phyloP scores from a whole-genome alignment of 2,888 invertebrate genomes.

The Spilarctia lutea region DNA sequence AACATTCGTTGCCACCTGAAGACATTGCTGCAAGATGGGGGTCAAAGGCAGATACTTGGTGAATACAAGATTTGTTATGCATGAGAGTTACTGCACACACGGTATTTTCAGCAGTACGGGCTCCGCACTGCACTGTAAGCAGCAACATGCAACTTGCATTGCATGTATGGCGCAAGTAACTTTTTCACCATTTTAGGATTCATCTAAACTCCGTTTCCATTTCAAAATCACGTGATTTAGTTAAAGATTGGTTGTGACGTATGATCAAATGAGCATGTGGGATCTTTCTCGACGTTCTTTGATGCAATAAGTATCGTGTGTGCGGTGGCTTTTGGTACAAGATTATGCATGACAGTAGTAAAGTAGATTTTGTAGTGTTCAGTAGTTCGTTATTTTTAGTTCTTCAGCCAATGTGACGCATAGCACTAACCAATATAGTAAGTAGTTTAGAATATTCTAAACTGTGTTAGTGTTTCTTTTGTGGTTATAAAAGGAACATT shows the following conservation, averaged over 20 bases:
- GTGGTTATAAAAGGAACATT: not conserved
- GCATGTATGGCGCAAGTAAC: no score
- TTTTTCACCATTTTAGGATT: not conserved
- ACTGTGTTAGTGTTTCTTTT: not conserved
- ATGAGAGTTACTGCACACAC: constrained; percentile 10
- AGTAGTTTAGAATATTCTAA: not conserved
- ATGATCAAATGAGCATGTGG: not conserved
- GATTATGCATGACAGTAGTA: constrained; percentile 21
- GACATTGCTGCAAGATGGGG: constrained; percentile 62
- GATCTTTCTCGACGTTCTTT: no score
- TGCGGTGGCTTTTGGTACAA: constrained; percentile 1
- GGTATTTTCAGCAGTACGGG: not conserved
- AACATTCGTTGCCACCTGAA: constrained; percentile 35
- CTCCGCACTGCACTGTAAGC: not conserved
- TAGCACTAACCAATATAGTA: not conserved
- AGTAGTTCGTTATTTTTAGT: not conserved
- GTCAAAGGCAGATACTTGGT: constrained; percentile 78
- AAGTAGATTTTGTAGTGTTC: not conserved
- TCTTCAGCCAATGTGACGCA: not conserved
- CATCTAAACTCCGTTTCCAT: not conserved
- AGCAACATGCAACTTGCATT: no score
- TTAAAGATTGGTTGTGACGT: not conserved
- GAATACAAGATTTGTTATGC: constrained; percentile 54
- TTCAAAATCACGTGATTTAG: not conserved
- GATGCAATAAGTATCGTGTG: not conserved